Conservation (phyloP, 2,888 invertebrate genomes). For the Catocala sponsa region DNA sequence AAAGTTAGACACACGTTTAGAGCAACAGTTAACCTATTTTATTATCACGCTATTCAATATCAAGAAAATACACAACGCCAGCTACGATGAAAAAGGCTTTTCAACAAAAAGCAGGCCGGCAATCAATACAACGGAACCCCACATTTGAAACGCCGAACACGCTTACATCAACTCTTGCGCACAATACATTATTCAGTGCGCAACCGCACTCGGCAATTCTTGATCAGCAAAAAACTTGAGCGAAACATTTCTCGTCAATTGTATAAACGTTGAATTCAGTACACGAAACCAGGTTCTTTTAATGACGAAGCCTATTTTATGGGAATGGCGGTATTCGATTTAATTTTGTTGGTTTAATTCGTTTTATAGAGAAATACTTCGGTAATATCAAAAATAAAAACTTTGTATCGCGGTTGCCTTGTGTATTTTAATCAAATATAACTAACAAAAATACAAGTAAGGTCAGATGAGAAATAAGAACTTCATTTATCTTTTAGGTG, state of each 20-base stretch:
- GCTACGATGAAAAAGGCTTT: background rate
- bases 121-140: conserved; percentile 40
- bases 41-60: no score
- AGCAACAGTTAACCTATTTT: no score
- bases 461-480: no score
- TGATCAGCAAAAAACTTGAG: conserved; percentile 49
- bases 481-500: no score
- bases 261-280: conserved; percentile 45
- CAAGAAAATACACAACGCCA: no score
- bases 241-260: conserved; percentile 50
- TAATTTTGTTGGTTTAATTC: conserved; percentile 6
- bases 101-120: conserved; percentile 24
- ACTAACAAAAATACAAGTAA: no score
- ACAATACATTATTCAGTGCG: conserved; percentile 55
- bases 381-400: no score
- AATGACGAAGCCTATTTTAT: conserved; percentile 31
- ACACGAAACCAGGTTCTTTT: conserved; percentile 27
- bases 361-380: background rate
- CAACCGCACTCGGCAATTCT: conserved; percentile 48
- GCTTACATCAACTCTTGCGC: conserved; percentile 42
- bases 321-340: conserved; percentile 24
- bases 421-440: no score
- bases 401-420: no score
- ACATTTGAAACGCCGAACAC: conserved; percentile 38
- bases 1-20: no score